Evolutionary conservation across 2,113 vertebrate genomes (phyloP), one percentile per base, ranked within the genome.

Genomic region (Brachypteracias leptosomus): DNA sequence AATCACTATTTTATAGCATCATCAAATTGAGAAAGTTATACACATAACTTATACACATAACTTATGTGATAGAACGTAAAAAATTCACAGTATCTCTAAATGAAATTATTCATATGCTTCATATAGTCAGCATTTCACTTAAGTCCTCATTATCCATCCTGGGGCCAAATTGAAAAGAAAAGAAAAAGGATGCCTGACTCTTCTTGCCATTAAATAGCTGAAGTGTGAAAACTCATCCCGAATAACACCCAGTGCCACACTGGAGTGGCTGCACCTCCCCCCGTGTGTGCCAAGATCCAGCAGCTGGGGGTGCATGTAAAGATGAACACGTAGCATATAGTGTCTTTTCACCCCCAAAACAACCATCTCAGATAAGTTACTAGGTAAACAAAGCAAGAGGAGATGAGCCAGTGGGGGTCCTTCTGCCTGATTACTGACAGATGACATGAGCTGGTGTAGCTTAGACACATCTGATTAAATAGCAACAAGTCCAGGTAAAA

Each of bases 251-350:
- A 31, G 20, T 31, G 28, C 11, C 49, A 78, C 11, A 18, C 4
- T 0, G 0, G 13, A 58, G 16, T 22, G 28, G 29, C 44, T 74
- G 25, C 21, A 65, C 31, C 5, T 75, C 22, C 52, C n/a, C 7
- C 8, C 4, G 11, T 6, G 8, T 7, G 7, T 18, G 11, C 22
- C 18, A 52, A 33, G 25, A 47, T 24, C 13, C 26, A 79, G 55
- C 14, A n/a, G 3, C 25, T 5, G 0, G 9, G n/a, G 18, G 28
- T 28, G 25, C 19, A n/a, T 0, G 2, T 38, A 38, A 44, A 54
- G 24, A 49, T 18, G 3, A 66, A 24, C 9, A 29, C 0, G 0
- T 52, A 33, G 28, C 20, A 21, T 4, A 15, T 0, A 11, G 29
- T 19, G 31, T 14, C 61, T 63, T 46, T 67, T 51, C 33, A 71